Conservation (phyloP, 1,140 invertebrate genomes). For the Pachypsylla venusta region DNA sequence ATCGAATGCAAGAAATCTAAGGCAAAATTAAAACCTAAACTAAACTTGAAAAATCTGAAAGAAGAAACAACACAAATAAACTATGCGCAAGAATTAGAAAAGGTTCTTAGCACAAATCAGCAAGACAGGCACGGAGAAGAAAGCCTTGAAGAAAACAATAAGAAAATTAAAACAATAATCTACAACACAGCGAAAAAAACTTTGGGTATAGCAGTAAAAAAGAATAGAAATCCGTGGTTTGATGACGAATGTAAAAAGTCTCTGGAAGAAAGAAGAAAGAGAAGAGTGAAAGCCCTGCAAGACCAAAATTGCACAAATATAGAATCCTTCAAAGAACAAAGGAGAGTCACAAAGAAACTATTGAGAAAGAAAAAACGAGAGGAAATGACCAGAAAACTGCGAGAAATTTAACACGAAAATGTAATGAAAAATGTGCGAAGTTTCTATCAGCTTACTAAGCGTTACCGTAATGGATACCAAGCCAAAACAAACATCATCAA, state of each 20-base stretch:
- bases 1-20: no score
- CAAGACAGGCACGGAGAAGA: background rate
- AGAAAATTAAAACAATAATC: background rate
- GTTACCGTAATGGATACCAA: no score
- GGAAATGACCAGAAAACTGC: slow-evolving; percentile 8
- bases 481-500: slow-evolving; percentile 7
- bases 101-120: no score
- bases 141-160: background rate
- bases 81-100: no score
- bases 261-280: background rate
- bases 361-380: slow-evolving; percentile 14
- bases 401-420: slow-evolving; percentile 10
- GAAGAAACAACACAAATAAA: no score
- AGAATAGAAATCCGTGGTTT: background rate
- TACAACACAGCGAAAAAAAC: background rate
- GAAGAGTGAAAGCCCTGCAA: background rate
- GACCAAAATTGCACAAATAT: background rate
- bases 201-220: background rate
- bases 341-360: background rate
- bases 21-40: no score
- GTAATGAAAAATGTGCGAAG: background rate
- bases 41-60: no score
- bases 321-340: background rate
- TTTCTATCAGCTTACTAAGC: no score
- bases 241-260: slow-evolving; percentile 1